Conservation (phyloP, 2,797 vertebrate species). For the Phrynocephalus forsythii region DNA sequence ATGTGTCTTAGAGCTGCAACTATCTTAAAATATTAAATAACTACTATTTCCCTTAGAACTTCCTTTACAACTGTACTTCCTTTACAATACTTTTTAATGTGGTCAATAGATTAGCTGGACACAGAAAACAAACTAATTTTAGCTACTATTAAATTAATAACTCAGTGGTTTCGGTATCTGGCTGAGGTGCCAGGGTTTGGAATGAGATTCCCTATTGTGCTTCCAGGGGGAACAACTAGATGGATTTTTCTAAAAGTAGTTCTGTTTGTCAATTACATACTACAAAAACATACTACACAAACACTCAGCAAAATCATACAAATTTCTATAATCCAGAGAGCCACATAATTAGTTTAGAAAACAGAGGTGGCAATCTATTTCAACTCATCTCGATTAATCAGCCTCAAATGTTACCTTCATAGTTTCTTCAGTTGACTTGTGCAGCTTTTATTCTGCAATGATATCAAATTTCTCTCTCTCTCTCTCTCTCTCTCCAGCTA, state of each 20-base stretch:
- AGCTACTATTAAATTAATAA: not conserved
- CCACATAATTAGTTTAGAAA: not conserved
- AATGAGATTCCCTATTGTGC: too few species aligned
- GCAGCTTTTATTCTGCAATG: slow-evolving; percentile 31
- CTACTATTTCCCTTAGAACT: slow-evolving; percentile 23
- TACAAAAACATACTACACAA: not conserved
- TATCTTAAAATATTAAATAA: not conserved
- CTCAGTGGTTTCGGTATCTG: too few species aligned
- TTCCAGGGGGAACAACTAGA: too few species aligned
- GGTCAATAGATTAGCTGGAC: slow-evolving; percentile 23
- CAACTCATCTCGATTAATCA: not conserved
- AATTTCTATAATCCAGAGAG: not conserved
- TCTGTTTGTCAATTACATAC: not conserved
- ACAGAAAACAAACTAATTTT: slow-evolving; percentile 25
- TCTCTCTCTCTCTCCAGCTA: not conserved
- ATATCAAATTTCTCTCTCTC: not conserved
- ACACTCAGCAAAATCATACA: not conserved
- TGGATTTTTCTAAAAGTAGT: not conserved
- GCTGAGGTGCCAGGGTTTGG: too few species aligned
- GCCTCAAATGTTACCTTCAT: not conserved
- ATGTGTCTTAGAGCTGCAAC: not conserved
- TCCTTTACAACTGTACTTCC: not conserved
- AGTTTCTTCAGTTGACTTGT: slow-evolving; percentile 31
- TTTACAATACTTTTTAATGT: not conserved
- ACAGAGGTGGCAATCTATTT: not conserved